Percentiles rank a stretch among this genome's conserved stretches.
phyloP scores from a whole-genome alignment of 2,888 invertebrate genomes.

The Diplolepis rosae region DNA sequence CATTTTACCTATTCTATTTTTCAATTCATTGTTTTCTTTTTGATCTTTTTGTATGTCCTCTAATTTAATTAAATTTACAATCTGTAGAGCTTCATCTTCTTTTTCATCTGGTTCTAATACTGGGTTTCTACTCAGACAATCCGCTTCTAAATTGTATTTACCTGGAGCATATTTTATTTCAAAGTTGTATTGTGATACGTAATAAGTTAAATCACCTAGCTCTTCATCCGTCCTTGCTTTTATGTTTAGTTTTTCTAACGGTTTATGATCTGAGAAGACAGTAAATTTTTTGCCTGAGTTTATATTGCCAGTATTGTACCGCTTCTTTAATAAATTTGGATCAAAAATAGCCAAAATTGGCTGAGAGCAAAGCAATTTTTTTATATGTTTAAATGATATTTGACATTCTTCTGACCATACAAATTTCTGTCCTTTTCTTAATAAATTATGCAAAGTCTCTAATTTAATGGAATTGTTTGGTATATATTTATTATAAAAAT shows the following conservation, averaged over 20 bases:
- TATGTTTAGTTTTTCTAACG: too few species aligned
- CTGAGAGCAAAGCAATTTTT: constrained; percentile 50
- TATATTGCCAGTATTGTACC: too few species aligned
- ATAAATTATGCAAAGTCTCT: constrained; percentile 38
- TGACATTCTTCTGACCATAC: constrained; percentile 50
- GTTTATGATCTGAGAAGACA: too few species aligned
- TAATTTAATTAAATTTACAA: constrained; percentile 45
- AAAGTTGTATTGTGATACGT: too few species aligned
- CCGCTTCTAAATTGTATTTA: constrained; percentile 50
- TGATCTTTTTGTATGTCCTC: constrained; percentile 47
- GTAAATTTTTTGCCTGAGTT: too few species aligned
- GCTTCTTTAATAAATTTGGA: constrained; percentile 7
- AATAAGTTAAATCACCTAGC: too few species aligned
- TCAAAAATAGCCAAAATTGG: constrained; percentile 57
- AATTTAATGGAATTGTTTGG: constrained; percentile 41
- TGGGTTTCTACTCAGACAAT: constrained; percentile 51
- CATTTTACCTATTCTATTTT: constrained; percentile 30
- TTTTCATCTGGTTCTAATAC: constrained; percentile 47
- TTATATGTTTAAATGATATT: constrained; percentile 46
- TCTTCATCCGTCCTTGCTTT: too few species aligned
- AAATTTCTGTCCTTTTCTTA: constrained; percentile 48
- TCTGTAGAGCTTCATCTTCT: constrained; percentile 45
- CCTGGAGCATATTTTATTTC: too few species aligned
- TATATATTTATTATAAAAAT: too few species aligned
- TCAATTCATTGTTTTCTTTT: constrained; percentile 34